phyloP scores from a whole-genome alignment of 2,888 invertebrate species.

The Marasmarcha lunaedactyla region DNA sequence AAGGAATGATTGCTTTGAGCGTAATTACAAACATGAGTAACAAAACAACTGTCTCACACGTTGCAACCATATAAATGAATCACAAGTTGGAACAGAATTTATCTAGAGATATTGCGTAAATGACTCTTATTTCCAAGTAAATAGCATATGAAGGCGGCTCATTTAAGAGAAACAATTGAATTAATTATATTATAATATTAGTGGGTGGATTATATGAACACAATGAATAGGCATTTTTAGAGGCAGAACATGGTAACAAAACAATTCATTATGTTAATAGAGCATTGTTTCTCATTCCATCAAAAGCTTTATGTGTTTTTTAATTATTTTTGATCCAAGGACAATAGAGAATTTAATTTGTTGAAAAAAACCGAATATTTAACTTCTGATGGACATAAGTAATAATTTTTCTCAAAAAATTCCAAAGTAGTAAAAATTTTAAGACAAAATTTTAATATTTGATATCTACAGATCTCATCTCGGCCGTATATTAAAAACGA shows the following conservation, averaged over 20 bases:
- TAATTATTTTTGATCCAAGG: conserved; percentile 31
- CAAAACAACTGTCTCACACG: conserved; percentile 3
- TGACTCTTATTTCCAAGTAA: not conserved
- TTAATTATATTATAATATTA: conserved; percentile 28
- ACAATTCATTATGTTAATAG: conserved; percentile 55
- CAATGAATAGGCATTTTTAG: conserved; percentile 45
- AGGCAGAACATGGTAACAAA: conserved; percentile 43
- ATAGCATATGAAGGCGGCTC: not conserved
- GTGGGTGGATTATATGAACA: conserved; percentile 51
- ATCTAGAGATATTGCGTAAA: too few species aligned
- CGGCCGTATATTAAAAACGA: not conserved
- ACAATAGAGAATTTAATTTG: conserved; percentile 21
- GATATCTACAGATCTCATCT: conserved; percentile 6
- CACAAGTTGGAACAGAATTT: too few species aligned
- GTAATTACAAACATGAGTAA: not conserved
- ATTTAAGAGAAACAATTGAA: conserved; percentile 20
- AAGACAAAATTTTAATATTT: not conserved
- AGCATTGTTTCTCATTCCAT: conserved; percentile 52
- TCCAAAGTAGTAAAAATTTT: too few species aligned
- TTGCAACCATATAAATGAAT: too few species aligned
- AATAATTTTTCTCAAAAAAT: too few species aligned
- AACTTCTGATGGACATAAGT: too few species aligned
- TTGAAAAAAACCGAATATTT: not conserved
- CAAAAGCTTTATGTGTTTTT: conserved; percentile 33
- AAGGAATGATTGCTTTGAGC: conserved; percentile 22